phyloP scores from a whole-genome alignment of 2,113 vertebrate genomes.

The Caranx ignobilis region DNA sequence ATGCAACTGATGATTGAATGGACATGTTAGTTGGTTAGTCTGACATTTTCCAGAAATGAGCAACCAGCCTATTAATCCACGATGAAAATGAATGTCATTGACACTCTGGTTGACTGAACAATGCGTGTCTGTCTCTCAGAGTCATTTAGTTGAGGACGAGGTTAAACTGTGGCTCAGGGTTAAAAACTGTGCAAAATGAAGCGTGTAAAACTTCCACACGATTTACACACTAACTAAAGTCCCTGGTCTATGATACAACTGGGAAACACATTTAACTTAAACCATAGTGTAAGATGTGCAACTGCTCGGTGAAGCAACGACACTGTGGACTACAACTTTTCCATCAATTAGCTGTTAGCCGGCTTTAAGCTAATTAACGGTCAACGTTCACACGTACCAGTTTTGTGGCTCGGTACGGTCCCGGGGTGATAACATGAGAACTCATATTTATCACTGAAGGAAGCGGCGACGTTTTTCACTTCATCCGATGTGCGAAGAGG shows the following conservation, averaged over 20 bases:
- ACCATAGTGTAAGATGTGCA: neutral
- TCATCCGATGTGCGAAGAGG: neutral
- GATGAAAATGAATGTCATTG: too few relatives aligned
- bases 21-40: too few relatives aligned
- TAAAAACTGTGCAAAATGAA: neutral
- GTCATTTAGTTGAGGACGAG: neutral
- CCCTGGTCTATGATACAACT: too few relatives aligned
- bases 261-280: neutral
- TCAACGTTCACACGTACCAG: constrained; percentile 49
- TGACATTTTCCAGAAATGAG: too few relatives aligned
- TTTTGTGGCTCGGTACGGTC: constrained; percentile 74
- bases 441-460: constrained; percentile 54
- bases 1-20: too few relatives aligned
- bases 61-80: too few relatives aligned
- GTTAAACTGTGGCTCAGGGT: neutral
- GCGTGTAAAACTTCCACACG: too few relatives aligned
- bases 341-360: neutral
- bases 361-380: neutral
- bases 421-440: constrained; percentile 71
- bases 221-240: too few relatives aligned
- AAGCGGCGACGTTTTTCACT: neutral
- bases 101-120: too few relatives aligned
- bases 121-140: too few relatives aligned
- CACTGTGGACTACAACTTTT: neutral
- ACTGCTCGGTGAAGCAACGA: neutral